Conservation (phyloP, 2,113 vertebrate genomes). For the Otus sunia region DNA sequence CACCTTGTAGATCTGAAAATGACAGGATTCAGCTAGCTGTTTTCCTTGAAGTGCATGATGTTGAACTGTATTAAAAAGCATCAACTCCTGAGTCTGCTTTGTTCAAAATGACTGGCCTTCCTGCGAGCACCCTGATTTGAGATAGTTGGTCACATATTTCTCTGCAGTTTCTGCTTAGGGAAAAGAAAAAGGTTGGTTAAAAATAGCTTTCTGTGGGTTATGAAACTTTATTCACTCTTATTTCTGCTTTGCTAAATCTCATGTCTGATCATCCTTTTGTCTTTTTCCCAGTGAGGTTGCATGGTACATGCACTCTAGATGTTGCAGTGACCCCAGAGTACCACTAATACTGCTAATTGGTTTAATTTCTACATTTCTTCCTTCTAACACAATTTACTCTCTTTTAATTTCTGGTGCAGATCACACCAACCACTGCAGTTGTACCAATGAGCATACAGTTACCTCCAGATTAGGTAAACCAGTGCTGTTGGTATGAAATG, state of each 20-base stretch:
- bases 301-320: background rate
- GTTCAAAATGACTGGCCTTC: background rate
- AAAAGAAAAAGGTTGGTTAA: background rate
- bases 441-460: background rate
- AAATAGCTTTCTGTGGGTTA: background rate
- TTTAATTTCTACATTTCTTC: background rate
- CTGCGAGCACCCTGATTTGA: background rate
- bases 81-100: background rate
- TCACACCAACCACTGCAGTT: background rate
- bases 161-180: background rate
- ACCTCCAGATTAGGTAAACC: too few species aligned
- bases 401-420: background rate
- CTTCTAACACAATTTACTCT: background rate
- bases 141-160: background rate
- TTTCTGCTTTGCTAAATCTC: background rate
- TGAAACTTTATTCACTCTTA: background rate
- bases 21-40: background rate
- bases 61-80: background rate
- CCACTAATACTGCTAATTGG: background rate
- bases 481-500: background rate
- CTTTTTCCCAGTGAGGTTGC: background rate
- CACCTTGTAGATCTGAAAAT: background rate
- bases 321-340: background rate
- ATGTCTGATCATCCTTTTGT: background rate
- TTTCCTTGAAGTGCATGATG: background rate